Evolutionary conservation across 92 coral and sea anemone genomes (phyloP).

Genomic region (Actinostola sp.): DNA sequence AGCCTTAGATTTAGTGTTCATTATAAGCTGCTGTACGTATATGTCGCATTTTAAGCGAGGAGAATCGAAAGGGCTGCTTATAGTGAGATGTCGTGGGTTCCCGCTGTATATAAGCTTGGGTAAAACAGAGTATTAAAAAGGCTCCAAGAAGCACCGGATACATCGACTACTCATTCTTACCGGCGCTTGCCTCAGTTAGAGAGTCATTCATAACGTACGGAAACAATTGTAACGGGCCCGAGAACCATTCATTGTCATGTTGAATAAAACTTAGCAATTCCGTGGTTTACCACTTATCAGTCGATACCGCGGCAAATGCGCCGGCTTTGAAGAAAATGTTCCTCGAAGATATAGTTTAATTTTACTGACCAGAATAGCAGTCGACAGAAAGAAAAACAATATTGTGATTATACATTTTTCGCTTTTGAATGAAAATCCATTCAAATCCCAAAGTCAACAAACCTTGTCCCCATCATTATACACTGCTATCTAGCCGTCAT

Average conservation of each 20-base stretch:
- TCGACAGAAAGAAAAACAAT: background rate
- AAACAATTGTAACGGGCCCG: no score
- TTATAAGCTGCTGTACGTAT: no score
- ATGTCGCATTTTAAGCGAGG: no score
- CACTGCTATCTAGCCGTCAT: constrained; percentile 16
- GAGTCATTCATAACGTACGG: background rate
- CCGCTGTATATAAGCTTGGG: background rate
- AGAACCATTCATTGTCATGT: background rate
- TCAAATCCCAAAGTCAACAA: constrained; percentile 24
- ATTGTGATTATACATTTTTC: background rate
- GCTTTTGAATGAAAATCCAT: background rate
- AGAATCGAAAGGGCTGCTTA: no score
- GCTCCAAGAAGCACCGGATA: background rate
- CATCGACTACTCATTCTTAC: background rate
- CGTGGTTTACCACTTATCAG: background rate
- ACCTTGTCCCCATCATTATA: constrained; percentile 16
- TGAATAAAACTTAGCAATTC: background rate
- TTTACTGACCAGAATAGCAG: no score
- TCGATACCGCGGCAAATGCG: background rate
- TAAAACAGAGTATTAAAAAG: background rate
- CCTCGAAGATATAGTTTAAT: no score
- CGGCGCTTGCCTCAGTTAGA: background rate
- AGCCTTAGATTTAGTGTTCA: no score
- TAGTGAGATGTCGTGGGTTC: no score
- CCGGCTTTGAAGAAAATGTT: background rate